These are phyloP conservation scores for Calephelis perditalis DNA, from an alignment of 2,888 invertebrate genomes.

Conservation along the genomic window DNA sequence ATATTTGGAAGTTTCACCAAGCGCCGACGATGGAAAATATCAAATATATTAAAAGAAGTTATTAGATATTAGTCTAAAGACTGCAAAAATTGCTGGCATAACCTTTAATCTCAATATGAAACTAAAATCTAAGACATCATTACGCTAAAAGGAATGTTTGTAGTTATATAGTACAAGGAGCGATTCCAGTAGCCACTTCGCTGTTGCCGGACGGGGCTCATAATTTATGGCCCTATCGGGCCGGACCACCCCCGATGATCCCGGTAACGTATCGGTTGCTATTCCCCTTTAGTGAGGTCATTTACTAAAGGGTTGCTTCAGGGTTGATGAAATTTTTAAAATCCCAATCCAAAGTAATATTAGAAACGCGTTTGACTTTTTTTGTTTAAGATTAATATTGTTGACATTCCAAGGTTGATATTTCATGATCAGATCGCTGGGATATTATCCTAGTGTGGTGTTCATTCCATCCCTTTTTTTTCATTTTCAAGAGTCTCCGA, in stretches of 20 bases:
- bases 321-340: slow-evolving; percentile 4
- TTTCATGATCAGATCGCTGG: no score
- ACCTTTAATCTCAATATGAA: background rate
- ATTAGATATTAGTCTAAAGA: no score
- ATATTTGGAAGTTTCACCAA: no score
- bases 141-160: slow-evolving; percentile 4
- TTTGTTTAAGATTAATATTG: no score
- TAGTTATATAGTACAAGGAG: slow-evolving; percentile 4
- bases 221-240: slow-evolving; percentile 40
- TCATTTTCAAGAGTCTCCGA: no score
- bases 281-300: slow-evolving; percentile 38
- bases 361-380: background rate
- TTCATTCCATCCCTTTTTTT: no score
- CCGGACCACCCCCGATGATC: slow-evolving; percentile 33
- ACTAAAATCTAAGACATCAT: background rate
- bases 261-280: slow-evolving; percentile 45
- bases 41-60: no score
- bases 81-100: no score
- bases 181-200: slow-evolving; percentile 15
- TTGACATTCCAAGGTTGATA: no score
- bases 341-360: background rate
- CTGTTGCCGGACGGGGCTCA: slow-evolving; percentile 24
- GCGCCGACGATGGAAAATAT: no score
- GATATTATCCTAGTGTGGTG: no score
- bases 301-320: slow-evolving; percentile 18